Percentiles rank a stretch among this genome's conserved stretches.
Conservation (phyloP, 2,113 vertebrate genomes). For the Sterrhoptilus dennistouni region DNA sequence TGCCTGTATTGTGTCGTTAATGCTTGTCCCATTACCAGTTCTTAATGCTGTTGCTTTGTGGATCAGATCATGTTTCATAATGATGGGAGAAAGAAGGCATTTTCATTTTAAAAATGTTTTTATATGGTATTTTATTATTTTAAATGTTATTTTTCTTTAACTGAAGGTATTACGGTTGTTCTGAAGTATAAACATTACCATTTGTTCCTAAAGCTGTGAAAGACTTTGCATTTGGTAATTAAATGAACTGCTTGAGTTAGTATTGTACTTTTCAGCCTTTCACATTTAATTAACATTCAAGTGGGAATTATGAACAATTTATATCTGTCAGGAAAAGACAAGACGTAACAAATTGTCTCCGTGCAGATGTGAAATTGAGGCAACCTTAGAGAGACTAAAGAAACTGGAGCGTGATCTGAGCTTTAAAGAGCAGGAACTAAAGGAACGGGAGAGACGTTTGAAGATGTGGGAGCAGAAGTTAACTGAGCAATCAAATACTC, state of each 20-base stretch:
- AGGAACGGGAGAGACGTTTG: constrained; percentile 90
- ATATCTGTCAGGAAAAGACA: constrained; percentile 41
- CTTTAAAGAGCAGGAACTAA: constrained; percentile 96
- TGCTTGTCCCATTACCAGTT: neutral
- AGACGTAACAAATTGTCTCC: constrained; percentile 61
- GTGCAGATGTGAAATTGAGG: constrained; percentile 94
- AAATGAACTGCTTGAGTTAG: constrained; percentile 62
- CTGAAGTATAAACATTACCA: neutral
- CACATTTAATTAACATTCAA: constrained; percentile 53
- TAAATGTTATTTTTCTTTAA: constrained; percentile 16
- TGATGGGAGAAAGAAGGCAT: neutral
- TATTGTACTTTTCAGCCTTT: constrained; percentile 52
- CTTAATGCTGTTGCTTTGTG: neutral
- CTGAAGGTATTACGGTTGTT: constrained; percentile 3
- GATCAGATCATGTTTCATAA: neutral
- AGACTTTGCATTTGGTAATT: constrained; percentile 35
- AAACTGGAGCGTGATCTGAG: constrained; percentile 97
- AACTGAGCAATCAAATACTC: constrained; percentile 92
- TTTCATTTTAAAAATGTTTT: neutral
- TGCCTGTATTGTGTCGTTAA: neutral
- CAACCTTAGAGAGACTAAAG: constrained; percentile 95
- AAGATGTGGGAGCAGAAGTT: constrained; percentile 98
- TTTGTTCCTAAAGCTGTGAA: constrained; percentile 35
- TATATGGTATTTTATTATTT: neutral
- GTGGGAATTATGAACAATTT: constrained; percentile 47